Evolutionary conservation across 2,113 vertebrate species (phyloP).

Genomic region (Ptilonorhynchus violaceus): DNA sequence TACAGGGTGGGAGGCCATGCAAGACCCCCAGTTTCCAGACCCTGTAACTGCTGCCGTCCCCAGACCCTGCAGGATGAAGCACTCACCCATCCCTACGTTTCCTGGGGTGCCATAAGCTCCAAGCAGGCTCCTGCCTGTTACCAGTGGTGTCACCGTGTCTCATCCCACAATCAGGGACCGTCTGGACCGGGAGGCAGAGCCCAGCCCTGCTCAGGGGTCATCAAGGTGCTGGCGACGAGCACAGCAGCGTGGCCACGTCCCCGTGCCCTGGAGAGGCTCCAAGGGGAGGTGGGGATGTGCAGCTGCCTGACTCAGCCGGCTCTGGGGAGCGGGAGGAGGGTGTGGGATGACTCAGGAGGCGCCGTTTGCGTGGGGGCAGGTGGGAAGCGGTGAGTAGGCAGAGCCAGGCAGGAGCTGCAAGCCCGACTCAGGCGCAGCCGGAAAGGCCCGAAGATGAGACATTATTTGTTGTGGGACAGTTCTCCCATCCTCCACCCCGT

Average conservation of each 20-base stretch:
- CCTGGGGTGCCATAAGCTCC: background rate
- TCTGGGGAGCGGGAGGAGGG: background rate
- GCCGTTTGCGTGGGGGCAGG: background rate
- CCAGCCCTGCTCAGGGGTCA: background rate
- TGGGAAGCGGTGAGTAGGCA: slow-evolving; percentile 28
- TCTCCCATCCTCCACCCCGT: background rate
- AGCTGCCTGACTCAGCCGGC: slow-evolving; percentile 25
- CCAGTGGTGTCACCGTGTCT: background rate
- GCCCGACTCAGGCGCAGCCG: background rate
- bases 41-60: background rate
- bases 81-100: rapidly evolving
- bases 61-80: background rate
- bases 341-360: slow-evolving; percentile 44
- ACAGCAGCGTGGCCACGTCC: background rate
- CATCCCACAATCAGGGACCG: background rate
- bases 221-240: background rate
- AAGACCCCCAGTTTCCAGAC: background rate
- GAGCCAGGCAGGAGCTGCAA: background rate
- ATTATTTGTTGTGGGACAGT: background rate
- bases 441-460: slow-evolving; percentile 13
- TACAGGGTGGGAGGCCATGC: rapidly evolving
- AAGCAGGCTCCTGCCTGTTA: background rate
- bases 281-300: background rate
- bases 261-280: background rate
- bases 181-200: background rate